Conservation (phyloP, 2,888 invertebrate genomes). For the Phymatocera aterrima region DNA sequence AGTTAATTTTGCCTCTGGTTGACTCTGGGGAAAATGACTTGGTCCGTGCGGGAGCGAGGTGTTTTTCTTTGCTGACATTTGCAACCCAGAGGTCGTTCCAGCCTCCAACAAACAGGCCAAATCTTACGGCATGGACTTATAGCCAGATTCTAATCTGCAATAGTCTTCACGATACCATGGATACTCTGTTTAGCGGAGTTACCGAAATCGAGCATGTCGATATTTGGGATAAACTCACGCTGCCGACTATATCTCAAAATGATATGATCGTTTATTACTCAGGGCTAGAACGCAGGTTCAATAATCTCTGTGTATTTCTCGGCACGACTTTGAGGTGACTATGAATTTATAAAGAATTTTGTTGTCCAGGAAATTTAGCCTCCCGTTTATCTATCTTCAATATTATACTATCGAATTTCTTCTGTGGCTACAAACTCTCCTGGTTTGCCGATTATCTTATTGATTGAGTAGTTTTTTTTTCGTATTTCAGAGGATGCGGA, state of each 20-base stretch:
- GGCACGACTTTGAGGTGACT: slow-evolving; percentile 62
- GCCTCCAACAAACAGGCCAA: slow-evolving; percentile 56
- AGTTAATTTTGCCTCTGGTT: slow-evolving; percentile 61
- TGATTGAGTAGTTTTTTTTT: neutral
- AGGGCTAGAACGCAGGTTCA: slow-evolving; percentile 62
- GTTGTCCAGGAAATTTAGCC: neutral
- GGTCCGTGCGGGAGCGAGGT: slow-evolving; percentile 64
- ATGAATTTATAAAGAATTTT: slow-evolving; percentile 40
- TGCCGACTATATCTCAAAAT: slow-evolving; percentile 60
- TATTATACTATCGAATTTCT: neutral
- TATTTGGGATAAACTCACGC: slow-evolving; percentile 59
- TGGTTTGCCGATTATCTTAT: neutral
- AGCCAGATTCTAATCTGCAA: slow-evolving; percentile 66
- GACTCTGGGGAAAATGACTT: slow-evolving; percentile 61
- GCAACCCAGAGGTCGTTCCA: slow-evolving; percentile 66
- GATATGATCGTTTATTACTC: slow-evolving; percentile 64
- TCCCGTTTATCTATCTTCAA: too few relatives aligned
- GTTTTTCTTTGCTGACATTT: slow-evolving; percentile 64
- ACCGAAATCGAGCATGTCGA: slow-evolving; percentile 58
- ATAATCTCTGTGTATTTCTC: slow-evolving; percentile 66
- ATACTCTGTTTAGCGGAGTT: slow-evolving; percentile 64
- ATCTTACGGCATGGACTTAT: slow-evolving; percentile 59
- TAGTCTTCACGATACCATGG: slow-evolving; percentile 65
- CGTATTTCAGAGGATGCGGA: slow-evolving; percentile 58
- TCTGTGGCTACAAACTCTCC: neutral